Percentiles rank a stretch among this genome's conserved stretches.
phyloP scores from a whole-genome alignment of 2,888 invertebrate genomes.

The Callosobruchus maculatus region DNA sequence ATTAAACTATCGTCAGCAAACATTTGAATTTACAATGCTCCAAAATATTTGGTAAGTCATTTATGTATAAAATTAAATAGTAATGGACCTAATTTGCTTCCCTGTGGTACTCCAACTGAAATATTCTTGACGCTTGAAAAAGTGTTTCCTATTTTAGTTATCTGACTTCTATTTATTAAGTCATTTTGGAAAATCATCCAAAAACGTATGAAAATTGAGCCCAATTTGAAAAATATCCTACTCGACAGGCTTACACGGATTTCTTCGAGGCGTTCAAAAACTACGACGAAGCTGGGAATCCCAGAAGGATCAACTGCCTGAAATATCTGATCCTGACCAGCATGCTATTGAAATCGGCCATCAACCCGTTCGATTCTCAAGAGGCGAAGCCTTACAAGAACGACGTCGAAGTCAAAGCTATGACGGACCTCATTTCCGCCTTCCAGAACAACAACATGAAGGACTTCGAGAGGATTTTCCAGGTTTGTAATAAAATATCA shows the following conservation, averaged over 20 bases:
- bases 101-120: too few species aligned
- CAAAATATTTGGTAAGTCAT: too few species aligned
- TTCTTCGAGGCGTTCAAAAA: slow-evolving; percentile 99
- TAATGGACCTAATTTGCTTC: too few species aligned
- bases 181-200: too few species aligned
- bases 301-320: slow-evolving; percentile 90
- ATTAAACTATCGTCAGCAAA: too few species aligned
- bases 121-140: too few species aligned
- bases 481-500: too few species aligned
- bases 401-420: slow-evolving; percentile 96
- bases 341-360: slow-evolving; percentile 98
- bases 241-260: slow-evolving; percentile 81
- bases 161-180: too few species aligned
- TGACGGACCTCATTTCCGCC: slow-evolving; percentile 94
- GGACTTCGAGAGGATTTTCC: slow-evolving; percentile 92
- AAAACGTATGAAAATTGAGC: too few species aligned
- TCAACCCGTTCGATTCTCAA: slow-evolving; percentile 99
- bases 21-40: too few species aligned
- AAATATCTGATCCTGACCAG: slow-evolving; percentile 97
- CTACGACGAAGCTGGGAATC: slow-evolving; percentile 98
- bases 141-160: too few species aligned
- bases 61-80: too few species aligned
- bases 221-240: background rate
- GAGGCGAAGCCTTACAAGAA: slow-evolving; percentile 99
- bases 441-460: slow-evolving; percentile 97